Conservation (phyloP, 2,888 invertebrate genomes). For the Incurvaria masculella region DNA sequence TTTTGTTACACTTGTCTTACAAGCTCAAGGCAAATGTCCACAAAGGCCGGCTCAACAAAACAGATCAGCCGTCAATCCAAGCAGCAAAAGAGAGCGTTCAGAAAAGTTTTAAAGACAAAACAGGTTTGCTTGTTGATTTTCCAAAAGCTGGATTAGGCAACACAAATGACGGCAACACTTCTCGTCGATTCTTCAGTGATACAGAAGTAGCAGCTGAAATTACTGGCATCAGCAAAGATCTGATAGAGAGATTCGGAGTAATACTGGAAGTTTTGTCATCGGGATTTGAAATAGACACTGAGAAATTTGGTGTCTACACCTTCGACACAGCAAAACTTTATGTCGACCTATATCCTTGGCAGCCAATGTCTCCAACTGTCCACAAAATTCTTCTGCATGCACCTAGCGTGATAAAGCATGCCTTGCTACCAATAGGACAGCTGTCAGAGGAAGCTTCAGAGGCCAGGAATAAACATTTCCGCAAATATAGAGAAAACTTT, state of each 20-base stretch:
- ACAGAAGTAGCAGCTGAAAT: slow-evolving; percentile 17
- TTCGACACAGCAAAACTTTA: slow-evolving; percentile 16
- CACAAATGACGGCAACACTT: slow-evolving; percentile 23
- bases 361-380: slow-evolving; percentile 20
- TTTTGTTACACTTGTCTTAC: slow-evolving; percentile 12
- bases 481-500: slow-evolving; percentile 11
- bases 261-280: slow-evolving; percentile 11
- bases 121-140: slow-evolving; percentile 18
- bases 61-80: slow-evolving; percentile 4
- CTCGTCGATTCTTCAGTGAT: slow-evolving; percentile 18
- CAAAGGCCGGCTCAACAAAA: slow-evolving; percentile 6
- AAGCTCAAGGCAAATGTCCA: slow-evolving; percentile 13
- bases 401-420: slow-evolving; percentile 14
- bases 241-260: slow-evolving; percentile 12
- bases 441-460: slow-evolving; percentile 19
- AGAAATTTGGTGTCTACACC: slow-evolving; percentile 6
- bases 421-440: slow-evolving; percentile 19
- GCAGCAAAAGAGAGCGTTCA: slow-evolving; percentile 15
- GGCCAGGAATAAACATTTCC: slow-evolving; percentile 19
- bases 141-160: slow-evolving; percentile 21
- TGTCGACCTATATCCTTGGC: slow-evolving; percentile 19
- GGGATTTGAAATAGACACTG: slow-evolving; percentile 9
- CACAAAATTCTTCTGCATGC: slow-evolving; percentile 20
- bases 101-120: slow-evolving; percentile 12
- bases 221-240: slow-evolving; percentile 18